Evolutionary conservation across 2,113 vertebrate genomes (phyloP).

Genomic region (Pogonocichla stellata): DNA sequence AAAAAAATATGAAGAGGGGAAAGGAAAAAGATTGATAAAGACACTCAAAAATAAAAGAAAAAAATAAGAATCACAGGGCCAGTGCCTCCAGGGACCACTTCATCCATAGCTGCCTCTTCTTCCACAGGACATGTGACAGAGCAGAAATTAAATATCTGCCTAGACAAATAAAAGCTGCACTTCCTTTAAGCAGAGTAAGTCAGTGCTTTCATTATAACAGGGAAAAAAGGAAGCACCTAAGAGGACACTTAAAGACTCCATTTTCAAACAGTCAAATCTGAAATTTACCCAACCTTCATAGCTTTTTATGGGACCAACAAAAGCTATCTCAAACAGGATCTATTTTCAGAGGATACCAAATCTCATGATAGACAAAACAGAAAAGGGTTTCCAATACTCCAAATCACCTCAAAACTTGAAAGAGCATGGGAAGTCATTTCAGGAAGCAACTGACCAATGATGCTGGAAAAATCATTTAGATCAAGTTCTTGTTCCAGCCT

Average conservation of each 20-base stretch:
- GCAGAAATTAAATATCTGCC: not conserved
- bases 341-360: not conserved
- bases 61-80: not conserved
- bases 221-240: fast-evolving
- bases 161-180: not conserved
- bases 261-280: not conserved
- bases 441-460: not conserved
- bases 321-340: not conserved
- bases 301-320: not conserved
- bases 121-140: not conserved
- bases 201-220: not conserved
- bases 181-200: not conserved
- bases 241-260: not conserved
- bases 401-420: not conserved
- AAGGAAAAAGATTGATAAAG: not conserved
- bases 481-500: not conserved
- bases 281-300: fast-evolving
- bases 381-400: not conserved
- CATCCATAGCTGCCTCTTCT: not conserved
- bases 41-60: not conserved
- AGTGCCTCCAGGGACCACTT: not conserved
- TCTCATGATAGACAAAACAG: not conserved
- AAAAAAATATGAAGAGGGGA: not conserved
- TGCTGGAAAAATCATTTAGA: not conserved
- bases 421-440: not conserved